Evolutionary conservation across 2,113 vertebrate species (phyloP), one percentile per base, ranked within the genome.

Genomic region (Salvelinus alpinus): DNA sequence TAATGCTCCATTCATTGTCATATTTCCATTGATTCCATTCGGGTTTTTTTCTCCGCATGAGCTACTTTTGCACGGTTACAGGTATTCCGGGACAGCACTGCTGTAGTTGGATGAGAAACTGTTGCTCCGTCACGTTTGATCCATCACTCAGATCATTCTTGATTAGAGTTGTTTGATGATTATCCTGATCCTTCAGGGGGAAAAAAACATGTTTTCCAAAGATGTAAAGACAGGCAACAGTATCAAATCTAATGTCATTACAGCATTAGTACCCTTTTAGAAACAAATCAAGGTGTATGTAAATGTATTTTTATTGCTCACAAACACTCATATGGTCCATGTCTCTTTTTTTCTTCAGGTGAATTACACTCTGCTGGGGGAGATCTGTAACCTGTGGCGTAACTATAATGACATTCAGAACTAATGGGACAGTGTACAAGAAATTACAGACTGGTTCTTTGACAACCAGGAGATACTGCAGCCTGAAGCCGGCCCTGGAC

Each of bases 391-490:
- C 78, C 82, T 97, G 67, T 97, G 96, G 96, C 92, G 95, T 31
- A 97, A 97, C 90, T 97, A 94, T 0, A 78, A 2, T 0, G 96
- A 97, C 34, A 96, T 97, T 73, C 82, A 96, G 87, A 96, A 97
- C 84, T 97, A 96, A 0, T 97, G 96, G 96, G 76, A 77, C 16
- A 95, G 94, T 0, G 85, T 97, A 20, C 87, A 94, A 1, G 75
- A 71, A 80, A 93, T 97, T 24, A 24, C 95, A 82, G 94, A 96
- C 77, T 97, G 96, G 96, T 97, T 93, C 76, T 91, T 82, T 0
- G 8, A 31, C 11, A 78, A 97, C 83, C 96, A 97, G 90, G 94
- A 96, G 0, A 31, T 92, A 1, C 84, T 97, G 72, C 95, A 96
- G 91, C 93, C 93, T 0, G 92, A 64, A 0, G 94, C 96, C 0